Evolutionary conservation across 2,888 invertebrate species (phyloP), one percentile per base, ranked within the genome.

Genomic region (Ectemnius continuus): DNA sequence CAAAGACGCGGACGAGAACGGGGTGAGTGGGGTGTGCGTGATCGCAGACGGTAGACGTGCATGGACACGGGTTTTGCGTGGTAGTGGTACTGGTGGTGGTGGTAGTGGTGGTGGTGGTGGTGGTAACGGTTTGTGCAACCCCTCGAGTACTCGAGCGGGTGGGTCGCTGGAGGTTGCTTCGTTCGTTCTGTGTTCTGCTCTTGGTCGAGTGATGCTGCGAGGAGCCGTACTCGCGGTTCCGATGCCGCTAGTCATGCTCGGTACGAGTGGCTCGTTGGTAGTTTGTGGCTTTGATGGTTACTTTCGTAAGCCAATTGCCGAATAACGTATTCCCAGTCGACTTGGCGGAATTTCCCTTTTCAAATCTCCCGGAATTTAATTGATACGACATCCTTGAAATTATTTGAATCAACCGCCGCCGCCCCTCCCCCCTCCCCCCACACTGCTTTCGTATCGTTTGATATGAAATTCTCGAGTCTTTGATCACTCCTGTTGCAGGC

Each of bases 1-100:
- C 89, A 91, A 85, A 90, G 86, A 88, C 88, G 88, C 86, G 87
- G 85, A 86, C 88, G 87, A 86, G 86, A 85, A 83, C 79, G 84
- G 84, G 82, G 84, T 89, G 80, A 87, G 85, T 87, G 84, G 83
- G 82, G 81, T 79, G 84, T 16, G 52, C 75, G 84, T 80, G 83
- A 80, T 80, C 78, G 80, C 74, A 72, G 69, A 73, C 64, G 76
- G 75, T 76, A 77, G 65, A 82, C 82, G 78, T 84, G 79, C 80
- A 74, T 74, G 73, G 76, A 66, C 28, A 36, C 36, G 36, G 66
- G 76, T 73, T 78, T 68, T 76, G 78, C 75, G 77, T 77, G 64
- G 61, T 72, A 11, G 52, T 70, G 48, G 60, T 62, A 26, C 16
- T 62, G 59, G 59, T 61, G 16, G 45, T 52, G 62, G 36, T 13